Percentiles rank a stretch among this genome's conserved stretches.
Conservation (phyloP, 2,113 vertebrate genomes). For the Anarrhichthys ocellatus region DNA sequence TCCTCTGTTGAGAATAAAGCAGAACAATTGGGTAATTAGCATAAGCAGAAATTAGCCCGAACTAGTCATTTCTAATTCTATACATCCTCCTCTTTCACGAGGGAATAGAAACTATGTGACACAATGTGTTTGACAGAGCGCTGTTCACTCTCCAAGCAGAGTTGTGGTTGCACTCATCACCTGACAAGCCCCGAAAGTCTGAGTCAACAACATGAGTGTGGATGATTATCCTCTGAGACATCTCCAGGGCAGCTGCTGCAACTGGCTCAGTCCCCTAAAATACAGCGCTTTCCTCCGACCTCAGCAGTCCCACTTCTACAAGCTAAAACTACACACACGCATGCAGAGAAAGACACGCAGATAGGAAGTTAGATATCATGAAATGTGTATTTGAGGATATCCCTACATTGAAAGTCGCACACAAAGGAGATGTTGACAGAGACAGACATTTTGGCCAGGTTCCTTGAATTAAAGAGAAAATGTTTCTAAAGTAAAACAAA, state of each 20-base stretch:
- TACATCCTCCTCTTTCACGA: neutral
- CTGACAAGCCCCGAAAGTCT: slow-evolving; percentile 63
- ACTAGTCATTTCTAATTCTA: neutral
- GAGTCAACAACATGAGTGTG: slow-evolving; percentile 67
- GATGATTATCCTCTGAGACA: slow-evolving; percentile 70
- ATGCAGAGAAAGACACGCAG: slow-evolving; percentile 3
- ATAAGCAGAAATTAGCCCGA: neutral
- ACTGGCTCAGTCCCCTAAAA: slow-evolving; percentile 27
- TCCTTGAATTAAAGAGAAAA: neutral
- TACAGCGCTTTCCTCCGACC: slow-evolving; percentile 7
- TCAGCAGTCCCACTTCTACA: slow-evolving; percentile 5
- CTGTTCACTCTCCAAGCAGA: slow-evolving; percentile 39
- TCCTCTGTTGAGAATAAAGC: neutral
- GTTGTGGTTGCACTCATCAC: slow-evolving; percentile 54
- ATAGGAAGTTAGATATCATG: slow-evolving; percentile 21
- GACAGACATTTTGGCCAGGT: neutral
- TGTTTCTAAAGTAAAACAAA: neutral
- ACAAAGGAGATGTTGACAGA: slow-evolving; percentile 4
- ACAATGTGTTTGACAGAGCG: slow-evolving; percentile 12
- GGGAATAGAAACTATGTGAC: slow-evolving; percentile 6
- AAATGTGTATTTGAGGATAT: slow-evolving; percentile 12
- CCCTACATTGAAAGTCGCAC: slow-evolving; percentile 15
- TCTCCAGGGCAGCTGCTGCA: slow-evolving; percentile 67
- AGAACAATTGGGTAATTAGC: neutral
- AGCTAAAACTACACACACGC: neutral